These are phyloP conservation scores for Lottia scabra DNA, from an alignment of 2,888 invertebrate species.

Conservation along the genomic window DNA sequence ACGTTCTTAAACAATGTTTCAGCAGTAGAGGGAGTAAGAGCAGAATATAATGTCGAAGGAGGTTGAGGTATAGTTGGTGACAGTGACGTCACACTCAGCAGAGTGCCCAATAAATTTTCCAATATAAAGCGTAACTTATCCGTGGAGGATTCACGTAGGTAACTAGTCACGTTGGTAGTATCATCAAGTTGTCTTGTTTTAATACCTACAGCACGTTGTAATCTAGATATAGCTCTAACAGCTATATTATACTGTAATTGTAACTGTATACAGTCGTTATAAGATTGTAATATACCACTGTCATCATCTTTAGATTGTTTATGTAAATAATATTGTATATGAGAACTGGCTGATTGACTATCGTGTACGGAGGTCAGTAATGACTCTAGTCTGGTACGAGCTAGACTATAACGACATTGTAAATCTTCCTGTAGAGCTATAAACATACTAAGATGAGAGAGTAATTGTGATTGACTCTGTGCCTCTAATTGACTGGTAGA, in stretches of 20 bases:
- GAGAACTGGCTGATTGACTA: conserved; percentile 71
- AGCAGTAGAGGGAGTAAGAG: conserved; percentile 57
- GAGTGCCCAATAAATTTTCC: conserved; percentile 84
- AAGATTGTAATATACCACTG: conserved; percentile 71
- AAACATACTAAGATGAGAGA: conserved; percentile 74
- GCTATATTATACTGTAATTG: conserved; percentile 91
- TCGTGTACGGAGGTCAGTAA: conserved; percentile 72
- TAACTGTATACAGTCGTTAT: conserved; percentile 85
- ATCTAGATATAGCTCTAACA: conserved; percentile 74
- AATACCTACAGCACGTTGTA: conserved; percentile 75
- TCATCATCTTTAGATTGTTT: conserved; percentile 73
- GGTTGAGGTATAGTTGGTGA: conserved; percentile 69
- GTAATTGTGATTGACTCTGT: conserved; percentile 52
- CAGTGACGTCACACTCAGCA: conserved; percentile 72
- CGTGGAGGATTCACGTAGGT: conserved; percentile 75
- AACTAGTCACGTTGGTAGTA: conserved; percentile 69
- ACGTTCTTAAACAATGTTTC: conserved; percentile 79
- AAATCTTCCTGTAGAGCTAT: conserved; percentile 83
- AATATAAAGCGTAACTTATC: conserved; percentile 87
- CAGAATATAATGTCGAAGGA: conserved; percentile 52
- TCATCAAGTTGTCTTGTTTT: conserved; percentile 31
- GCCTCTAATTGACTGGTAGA: conserved; percentile 35
- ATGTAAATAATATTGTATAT: conserved; percentile 76
- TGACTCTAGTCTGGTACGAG: conserved; percentile 85
- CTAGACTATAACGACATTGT: conserved; percentile 84